phyloP scores from a whole-genome alignment of 2,113 vertebrate species.

The Saccopteryx bilineata region DNA sequence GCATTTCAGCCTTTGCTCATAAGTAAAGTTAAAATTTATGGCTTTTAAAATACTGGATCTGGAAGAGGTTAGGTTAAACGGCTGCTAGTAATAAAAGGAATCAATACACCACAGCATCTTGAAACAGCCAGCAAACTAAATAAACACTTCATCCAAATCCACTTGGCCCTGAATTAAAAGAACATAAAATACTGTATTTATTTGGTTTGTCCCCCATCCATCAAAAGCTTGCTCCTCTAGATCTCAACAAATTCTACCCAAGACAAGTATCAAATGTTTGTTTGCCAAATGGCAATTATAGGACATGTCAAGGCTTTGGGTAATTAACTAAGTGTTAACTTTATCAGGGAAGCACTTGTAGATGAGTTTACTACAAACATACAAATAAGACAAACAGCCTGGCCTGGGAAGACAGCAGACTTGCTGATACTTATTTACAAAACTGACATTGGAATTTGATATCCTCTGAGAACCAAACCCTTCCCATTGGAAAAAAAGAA shows the following conservation, averaged over 20 bases:
- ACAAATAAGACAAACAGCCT: slow-evolving; percentile 79
- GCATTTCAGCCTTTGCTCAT: slow-evolving; percentile 87
- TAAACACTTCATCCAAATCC: slow-evolving; percentile 93
- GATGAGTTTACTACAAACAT: slow-evolving; percentile 82
- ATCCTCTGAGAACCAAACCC: slow-evolving; percentile 73
- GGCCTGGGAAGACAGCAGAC: slow-evolving; percentile 64
- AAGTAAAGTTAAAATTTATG: slow-evolving; percentile 91
- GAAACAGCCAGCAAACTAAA: slow-evolving; percentile 91
- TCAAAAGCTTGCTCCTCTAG: slow-evolving; percentile 82
- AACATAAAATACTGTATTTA: slow-evolving; percentile 92
- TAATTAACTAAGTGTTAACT: slow-evolving; percentile 89
- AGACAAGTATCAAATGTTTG: slow-evolving; percentile 84
- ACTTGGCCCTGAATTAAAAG: slow-evolving; percentile 92
- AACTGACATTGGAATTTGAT: slow-evolving; percentile 81
- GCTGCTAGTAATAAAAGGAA: slow-evolving; percentile 91
- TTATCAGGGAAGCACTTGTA: slow-evolving; percentile 85
- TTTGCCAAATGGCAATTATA: slow-evolving; percentile 87
- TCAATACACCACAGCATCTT: slow-evolving; percentile 90
- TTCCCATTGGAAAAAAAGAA: background rate
- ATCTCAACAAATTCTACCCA: slow-evolving; percentile 80
- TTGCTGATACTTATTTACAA: slow-evolving; percentile 82
- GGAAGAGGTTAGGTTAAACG: slow-evolving; percentile 91
- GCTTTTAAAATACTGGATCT: slow-evolving; percentile 91
- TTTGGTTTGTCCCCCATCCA: slow-evolving; percentile 88
- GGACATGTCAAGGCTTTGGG: slow-evolving; percentile 83